These are phyloP conservation scores for Cinclus mexicanus DNA, from an alignment of 2,113 vertebrate species.

Conservation along the genomic window DNA sequence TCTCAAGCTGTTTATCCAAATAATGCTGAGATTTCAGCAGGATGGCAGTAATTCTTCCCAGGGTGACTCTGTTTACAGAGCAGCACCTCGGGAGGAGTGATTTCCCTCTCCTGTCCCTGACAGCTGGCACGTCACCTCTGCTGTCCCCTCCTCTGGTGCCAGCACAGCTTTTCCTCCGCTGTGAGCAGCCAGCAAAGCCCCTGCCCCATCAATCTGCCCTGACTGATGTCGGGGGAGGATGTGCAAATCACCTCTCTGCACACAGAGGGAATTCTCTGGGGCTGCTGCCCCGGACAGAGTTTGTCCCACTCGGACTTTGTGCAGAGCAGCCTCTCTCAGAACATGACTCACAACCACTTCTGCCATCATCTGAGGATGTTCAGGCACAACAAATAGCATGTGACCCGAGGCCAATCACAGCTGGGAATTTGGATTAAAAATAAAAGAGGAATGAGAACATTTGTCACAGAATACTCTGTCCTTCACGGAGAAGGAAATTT, in stretches of 20 bases:
- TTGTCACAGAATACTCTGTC: slow-evolving; percentile 10
- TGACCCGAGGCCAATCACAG: slow-evolving; percentile 7
- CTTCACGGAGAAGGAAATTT: background rate
- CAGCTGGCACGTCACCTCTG: background rate
- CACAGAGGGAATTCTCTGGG: background rate
- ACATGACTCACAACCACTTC: background rate
- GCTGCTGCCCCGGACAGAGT: background rate
- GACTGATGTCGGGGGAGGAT: background rate
- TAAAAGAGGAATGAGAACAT: slow-evolving; percentile 37
- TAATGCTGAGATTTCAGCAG: background rate
- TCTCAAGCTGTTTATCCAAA: background rate
- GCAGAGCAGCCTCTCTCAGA: background rate
- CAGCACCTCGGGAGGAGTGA: rapidly evolving
- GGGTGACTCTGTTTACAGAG: background rate
- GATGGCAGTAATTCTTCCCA: background rate
- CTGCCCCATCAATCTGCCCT: background rate
- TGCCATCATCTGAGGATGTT: background rate
- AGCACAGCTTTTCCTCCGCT: background rate
- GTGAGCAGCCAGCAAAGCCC: background rate
- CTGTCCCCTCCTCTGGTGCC: background rate
- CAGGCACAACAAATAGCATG: background rate
- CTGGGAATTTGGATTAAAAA: slow-evolving; percentile 30
- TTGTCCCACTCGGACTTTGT: rapidly evolving
- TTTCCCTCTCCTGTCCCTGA: background rate
- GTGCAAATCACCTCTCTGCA: background rate